phyloP scores from a whole-genome alignment of 2,113 vertebrate species.

The Alces alces region DNA sequence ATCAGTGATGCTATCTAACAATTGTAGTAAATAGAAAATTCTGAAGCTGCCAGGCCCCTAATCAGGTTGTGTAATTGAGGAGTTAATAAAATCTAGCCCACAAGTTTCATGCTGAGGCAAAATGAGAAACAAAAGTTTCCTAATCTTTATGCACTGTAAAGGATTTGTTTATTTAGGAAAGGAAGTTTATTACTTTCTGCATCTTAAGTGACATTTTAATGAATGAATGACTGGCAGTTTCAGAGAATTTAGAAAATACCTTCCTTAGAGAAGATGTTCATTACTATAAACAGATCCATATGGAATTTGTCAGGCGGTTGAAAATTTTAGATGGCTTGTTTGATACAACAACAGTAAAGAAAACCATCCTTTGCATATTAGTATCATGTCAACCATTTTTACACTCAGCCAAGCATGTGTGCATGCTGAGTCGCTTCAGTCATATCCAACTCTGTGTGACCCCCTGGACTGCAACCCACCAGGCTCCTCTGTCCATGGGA shows the following conservation, averaged over 20 bases:
- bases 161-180: slow-evolving; percentile 24
- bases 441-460: background rate
- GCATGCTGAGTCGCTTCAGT: background rate
- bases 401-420: background rate
- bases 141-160: slow-evolving; percentile 34
- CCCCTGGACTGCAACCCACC: background rate
- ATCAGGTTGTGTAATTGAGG: slow-evolving; percentile 11
- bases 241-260: background rate
- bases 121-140: slow-evolving; percentile 43
- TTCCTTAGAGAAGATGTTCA: background rate
- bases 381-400: background rate
- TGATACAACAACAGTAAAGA: background rate
- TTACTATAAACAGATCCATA: background rate
- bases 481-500: background rate
- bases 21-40: background rate
- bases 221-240: background rate
- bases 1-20: background rate
- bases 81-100: slow-evolving; percentile 49
- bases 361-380: background rate
- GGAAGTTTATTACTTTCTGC: slow-evolving; percentile 22
- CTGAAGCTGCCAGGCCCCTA: background rate
- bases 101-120: slow-evolving; percentile 25
- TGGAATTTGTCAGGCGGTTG: background rate
- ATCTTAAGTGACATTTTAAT: slow-evolving; percentile 8
- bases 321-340: background rate